phyloP scores from a whole-genome alignment of 2,888 invertebrate genomes.

The Crocallis elinguaria region DNA sequence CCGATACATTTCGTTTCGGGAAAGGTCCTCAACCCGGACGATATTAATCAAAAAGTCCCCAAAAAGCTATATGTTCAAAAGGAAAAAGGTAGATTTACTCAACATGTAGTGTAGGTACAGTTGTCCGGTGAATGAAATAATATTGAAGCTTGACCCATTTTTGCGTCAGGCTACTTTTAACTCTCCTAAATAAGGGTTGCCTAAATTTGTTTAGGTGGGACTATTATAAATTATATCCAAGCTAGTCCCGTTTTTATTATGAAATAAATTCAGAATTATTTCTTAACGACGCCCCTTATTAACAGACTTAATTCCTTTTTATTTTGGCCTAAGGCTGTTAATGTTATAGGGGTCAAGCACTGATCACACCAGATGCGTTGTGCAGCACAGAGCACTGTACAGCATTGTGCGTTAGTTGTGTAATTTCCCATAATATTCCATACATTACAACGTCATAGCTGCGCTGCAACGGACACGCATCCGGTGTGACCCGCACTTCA shows the following conservation, averaged over 20 bases:
- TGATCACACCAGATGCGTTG: too few species aligned
- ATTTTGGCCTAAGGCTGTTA: constrained; percentile 33
- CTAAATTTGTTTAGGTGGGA: constrained; percentile 46
- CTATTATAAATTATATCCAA: constrained; percentile 51
- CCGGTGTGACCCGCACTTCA: too few species aligned
- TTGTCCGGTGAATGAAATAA: constrained; percentile 31
- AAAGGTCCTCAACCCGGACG: constrained; percentile 29
- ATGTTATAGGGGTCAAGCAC: too few species aligned
- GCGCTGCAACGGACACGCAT: too few species aligned
- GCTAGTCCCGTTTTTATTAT: constrained; percentile 46
- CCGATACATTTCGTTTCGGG: constrained; percentile 17
- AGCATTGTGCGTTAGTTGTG: too few species aligned
- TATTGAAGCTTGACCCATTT: constrained; percentile 37
- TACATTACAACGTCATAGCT: too few species aligned
- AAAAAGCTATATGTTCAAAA: constrained; percentile 32
- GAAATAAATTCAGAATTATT: constrained; percentile 49
- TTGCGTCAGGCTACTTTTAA: constrained; percentile 41
- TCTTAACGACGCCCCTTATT: constrained; percentile 43
- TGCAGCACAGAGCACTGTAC: too few species aligned
- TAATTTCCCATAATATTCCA: too few species aligned
- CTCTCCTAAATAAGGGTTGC: constrained; percentile 46
- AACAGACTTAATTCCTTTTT: constrained; percentile 42
- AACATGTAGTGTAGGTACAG: constrained; percentile 26
- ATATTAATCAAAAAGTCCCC: constrained; percentile 39
- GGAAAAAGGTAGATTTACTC: constrained; percentile 34